These are phyloP conservation scores for Sibirionetta formosa DNA, from an alignment of 2,797 vertebrate genomes.

Conservation along the genomic window DNA sequence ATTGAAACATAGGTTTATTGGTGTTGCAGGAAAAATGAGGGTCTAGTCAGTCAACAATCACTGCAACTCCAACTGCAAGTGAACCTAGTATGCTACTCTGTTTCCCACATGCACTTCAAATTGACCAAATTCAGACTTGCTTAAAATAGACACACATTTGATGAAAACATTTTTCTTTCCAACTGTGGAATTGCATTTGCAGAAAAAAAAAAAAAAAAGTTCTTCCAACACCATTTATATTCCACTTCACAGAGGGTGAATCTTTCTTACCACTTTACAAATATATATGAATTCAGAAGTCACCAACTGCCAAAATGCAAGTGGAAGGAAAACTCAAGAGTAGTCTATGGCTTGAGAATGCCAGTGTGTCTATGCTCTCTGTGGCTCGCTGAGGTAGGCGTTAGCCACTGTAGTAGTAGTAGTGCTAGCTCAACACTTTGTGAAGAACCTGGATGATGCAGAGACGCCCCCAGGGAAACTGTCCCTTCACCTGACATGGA, in stretches of 20 bases:
- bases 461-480: accelerated
- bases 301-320: background rate
- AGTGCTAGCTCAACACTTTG: background rate
- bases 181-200: background rate
- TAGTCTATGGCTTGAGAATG: background rate
- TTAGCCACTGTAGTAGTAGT: background rate
- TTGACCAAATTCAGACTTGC: background rate
- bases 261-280: background rate
- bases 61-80: background rate
- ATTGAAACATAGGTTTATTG: background rate
- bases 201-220: background rate
- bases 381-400: background rate
- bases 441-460: background rate
- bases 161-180: background rate
- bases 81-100: background rate
- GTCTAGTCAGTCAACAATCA: background rate
- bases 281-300: background rate
- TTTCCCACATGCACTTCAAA: background rate
- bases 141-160: background rate
- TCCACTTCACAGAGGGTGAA: background rate
- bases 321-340: background rate
- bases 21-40: background rate
- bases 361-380: background rate
- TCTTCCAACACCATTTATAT: background rate
- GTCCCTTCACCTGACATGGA: background rate